These are phyloP conservation scores for Erythrocercus mccallii DNA, from an alignment of 2,113 vertebrate species.

Conservation along the genomic window DNA sequence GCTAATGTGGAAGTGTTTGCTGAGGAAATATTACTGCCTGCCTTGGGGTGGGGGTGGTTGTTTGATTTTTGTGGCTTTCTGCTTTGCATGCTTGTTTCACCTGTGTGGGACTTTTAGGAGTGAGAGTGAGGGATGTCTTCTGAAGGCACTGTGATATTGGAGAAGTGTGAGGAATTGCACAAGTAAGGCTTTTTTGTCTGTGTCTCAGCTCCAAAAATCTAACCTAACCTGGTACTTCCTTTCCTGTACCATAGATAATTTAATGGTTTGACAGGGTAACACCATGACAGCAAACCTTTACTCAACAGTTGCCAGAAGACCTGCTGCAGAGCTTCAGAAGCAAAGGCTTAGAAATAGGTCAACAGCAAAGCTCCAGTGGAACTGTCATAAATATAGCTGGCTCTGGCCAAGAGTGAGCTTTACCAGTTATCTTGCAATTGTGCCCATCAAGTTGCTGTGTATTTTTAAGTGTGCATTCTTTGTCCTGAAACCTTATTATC, in stretches of 20 bases:
- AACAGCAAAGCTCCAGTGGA: background rate
- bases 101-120: background rate
- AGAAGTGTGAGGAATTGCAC: background rate
- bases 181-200: background rate
- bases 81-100: background rate
- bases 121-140: background rate
- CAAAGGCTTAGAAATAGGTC: background rate
- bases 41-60: no score
- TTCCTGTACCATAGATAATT: background rate
- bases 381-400: background rate
- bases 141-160: background rate
- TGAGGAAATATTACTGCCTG: background rate
- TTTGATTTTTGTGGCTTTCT: background rate
- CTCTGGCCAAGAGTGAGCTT: background rate
- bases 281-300: background rate
- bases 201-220: background rate
- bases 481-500: background rate
- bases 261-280: background rate
- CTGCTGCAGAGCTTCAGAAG: background rate
- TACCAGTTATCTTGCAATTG: background rate
- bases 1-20: background rate
- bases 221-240: background rate
- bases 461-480: background rate
- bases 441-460: background rate
- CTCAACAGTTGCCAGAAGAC: background rate